These are phyloP conservation scores for Leptobrachium leishanense DNA, from an alignment of 2,113 vertebrate genomes.

Conservation along the genomic window DNA sequence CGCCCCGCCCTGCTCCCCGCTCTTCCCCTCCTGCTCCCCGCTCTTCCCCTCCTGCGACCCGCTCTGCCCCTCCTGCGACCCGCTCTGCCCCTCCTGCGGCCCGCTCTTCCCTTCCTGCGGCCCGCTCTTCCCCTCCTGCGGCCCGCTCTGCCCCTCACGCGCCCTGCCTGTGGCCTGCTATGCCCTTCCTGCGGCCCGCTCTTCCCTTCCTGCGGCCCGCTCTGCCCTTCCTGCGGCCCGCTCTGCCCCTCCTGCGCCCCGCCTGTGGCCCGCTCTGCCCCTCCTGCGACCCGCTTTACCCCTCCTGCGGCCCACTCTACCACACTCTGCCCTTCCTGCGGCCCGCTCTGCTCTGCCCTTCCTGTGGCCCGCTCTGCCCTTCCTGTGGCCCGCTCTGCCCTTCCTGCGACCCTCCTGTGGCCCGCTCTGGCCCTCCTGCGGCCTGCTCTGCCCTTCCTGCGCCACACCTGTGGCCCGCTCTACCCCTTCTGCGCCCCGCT, in stretches of 20 bases:
- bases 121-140: not conserved
- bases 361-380: too few relatives aligned
- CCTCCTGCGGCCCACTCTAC: too few relatives aligned
- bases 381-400: not conserved
- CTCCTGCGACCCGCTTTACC: not conserved
- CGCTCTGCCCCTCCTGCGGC: not conserved
- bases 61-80: too few relatives aligned
- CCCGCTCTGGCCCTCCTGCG: not conserved
- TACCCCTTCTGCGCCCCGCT: too few relatives aligned
- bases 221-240: not conserved
- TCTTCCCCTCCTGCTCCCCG: not conserved
- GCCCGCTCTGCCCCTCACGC: too few relatives aligned
- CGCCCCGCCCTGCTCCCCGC: too few relatives aligned
- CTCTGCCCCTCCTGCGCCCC: not conserved
- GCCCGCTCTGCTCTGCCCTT: not conserved
- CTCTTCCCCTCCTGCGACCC: too few relatives aligned
- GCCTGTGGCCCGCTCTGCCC: too few relatives aligned
- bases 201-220: not conserved
- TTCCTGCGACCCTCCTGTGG: too few relatives aligned
- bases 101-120: not conserved
- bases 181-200: not conserved
- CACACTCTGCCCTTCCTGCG: too few relatives aligned
- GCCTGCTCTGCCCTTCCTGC: not conserved
- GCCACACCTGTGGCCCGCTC: too few relatives aligned
- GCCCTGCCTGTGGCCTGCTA: too few relatives aligned